Evolutionary conservation across 2,113 vertebrate genomes (phyloP).

Genomic region (Spilogale gracilis): DNA sequence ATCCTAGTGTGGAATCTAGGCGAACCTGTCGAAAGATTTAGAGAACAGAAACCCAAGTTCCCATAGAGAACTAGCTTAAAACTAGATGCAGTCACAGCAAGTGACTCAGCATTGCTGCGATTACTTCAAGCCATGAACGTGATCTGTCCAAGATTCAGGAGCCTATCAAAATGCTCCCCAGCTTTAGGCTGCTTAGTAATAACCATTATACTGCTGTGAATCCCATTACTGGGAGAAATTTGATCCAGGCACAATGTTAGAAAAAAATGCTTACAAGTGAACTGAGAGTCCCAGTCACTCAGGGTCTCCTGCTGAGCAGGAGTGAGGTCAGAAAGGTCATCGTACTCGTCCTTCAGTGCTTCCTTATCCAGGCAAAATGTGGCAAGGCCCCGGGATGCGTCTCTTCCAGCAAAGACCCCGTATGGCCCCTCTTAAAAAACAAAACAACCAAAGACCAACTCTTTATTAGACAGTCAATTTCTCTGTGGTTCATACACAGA

Average conservation of each 20-base stretch:
- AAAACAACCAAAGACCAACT: slow-evolving; percentile 75
- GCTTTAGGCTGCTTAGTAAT: slow-evolving; percentile 67
- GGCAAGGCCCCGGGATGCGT: slow-evolving; percentile 97
- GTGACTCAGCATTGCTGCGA: slow-evolving; percentile 77
- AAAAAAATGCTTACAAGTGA: slow-evolving; percentile 92
- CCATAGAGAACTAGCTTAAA: slow-evolving; percentile 50
- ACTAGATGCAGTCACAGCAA: slow-evolving; percentile 40
- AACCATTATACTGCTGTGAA: slow-evolving; percentile 48
- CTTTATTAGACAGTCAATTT: slow-evolving; percentile 60
- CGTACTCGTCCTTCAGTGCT: slow-evolving; percentile 94
- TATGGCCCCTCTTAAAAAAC: slow-evolving; percentile 95
- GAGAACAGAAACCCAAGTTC: slow-evolving; percentile 47
- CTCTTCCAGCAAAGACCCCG: slow-evolving; percentile 97
- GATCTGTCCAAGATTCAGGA: slow-evolving; percentile 60
- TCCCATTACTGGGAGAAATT: slow-evolving; percentile 65
- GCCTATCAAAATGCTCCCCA: slow-evolving; percentile 64
- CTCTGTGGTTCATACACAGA: not conserved
- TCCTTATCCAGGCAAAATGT: slow-evolving; percentile 98
- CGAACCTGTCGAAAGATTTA: slow-evolving; percentile 8
- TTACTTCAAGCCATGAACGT: slow-evolving; percentile 65
- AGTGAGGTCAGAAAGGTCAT: slow-evolving; percentile 97
- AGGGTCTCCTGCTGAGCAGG: slow-evolving; percentile 95
- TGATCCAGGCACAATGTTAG: slow-evolving; percentile 61
- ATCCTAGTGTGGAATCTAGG: not conserved
- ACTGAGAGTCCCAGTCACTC: slow-evolving; percentile 97